These are phyloP conservation scores for Mus minutoides DNA, from an alignment of 2,797 vertebrate species.

Conservation along the genomic window DNA sequence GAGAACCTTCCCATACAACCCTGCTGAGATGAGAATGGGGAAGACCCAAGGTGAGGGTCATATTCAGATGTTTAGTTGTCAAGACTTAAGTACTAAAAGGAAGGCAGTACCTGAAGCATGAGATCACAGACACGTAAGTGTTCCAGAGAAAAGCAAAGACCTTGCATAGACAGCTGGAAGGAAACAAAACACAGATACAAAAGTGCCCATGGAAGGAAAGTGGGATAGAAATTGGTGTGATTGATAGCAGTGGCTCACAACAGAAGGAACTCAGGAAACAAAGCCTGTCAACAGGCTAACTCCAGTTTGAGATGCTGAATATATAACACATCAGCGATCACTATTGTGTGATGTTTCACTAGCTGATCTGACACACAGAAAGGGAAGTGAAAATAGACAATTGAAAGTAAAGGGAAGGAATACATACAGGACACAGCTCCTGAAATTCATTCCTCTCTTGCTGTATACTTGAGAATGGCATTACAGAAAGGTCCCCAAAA, in stretches of 20 bases:
- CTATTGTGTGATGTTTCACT: not conserved
- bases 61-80: not conserved
- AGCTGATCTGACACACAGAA: not conserved
- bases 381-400: not conserved
- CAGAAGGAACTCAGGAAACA: not conserved
- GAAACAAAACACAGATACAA: not conserved
- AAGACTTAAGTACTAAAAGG: not conserved
- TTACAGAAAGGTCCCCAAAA: not conserved
- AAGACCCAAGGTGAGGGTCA: not conserved
- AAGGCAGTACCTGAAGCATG: not conserved
- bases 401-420: not conserved
- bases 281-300: not conserved
- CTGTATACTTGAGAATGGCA: not conserved
- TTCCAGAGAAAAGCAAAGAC: not conserved
- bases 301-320: not conserved
- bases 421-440: not conserved
- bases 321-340: not conserved
- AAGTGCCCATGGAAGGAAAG: not conserved
- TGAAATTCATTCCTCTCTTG: slow-evolving; percentile 2
- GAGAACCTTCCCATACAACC: not conserved
- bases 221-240: not conserved
- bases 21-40: not conserved
- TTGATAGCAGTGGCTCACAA: not conserved
- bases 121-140: not conserved
- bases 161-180: not conserved